Evolutionary conservation across 2,888 invertebrate species (phyloP).

Genomic region (Diploptera punctata): DNA sequence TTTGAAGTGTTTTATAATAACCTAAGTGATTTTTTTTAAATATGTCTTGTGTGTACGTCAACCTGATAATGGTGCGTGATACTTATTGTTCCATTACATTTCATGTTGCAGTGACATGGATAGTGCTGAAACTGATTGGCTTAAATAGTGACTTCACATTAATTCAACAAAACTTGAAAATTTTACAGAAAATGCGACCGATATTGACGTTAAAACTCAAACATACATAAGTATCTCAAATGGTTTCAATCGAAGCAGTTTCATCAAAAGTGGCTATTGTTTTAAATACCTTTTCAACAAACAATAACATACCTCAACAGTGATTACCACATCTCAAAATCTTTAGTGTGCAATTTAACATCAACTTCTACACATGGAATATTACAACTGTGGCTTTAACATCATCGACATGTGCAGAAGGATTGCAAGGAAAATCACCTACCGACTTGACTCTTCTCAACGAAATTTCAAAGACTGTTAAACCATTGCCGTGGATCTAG

Average conservation of each 20-base stretch:
- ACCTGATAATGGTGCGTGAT: background rate
- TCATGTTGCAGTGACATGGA: constrained; percentile 26
- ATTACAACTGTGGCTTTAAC: background rate
- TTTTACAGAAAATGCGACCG: constrained; percentile 4
- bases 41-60: no score
- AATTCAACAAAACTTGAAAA: background rate
- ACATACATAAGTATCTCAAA: background rate
- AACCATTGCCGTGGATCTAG: background rate
- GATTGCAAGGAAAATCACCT: background rate
- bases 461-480: background rate
- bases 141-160: background rate
- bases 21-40: no score
- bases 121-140: constrained; percentile 14
- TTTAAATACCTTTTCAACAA: no score
- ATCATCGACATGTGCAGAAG: background rate
- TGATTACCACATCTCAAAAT: background rate
- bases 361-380: constrained; percentile 8
- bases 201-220: background rate
- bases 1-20: no score
- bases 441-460: background rate
- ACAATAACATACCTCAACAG: no score
- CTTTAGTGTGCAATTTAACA: background rate
- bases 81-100: background rate
- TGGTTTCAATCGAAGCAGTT: no score
- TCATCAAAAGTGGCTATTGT: constrained; percentile 8